phyloP scores from a whole-genome alignment of 2,113 vertebrate species.

The Perccottus glenii region DNA sequence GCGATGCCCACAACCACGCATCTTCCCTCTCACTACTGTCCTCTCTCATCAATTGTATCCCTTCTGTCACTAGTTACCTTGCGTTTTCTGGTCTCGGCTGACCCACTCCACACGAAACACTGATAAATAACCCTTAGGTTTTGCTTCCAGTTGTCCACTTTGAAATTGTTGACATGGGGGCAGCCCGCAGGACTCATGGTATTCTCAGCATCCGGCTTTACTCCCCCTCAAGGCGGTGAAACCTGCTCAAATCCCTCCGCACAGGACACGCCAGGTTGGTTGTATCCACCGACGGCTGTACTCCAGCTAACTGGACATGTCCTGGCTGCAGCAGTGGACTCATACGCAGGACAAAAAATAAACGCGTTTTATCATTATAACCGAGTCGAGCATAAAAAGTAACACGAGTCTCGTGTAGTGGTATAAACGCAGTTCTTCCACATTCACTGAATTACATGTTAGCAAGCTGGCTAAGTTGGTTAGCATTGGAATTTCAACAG shows the following conservation, averaged over 20 bases:
- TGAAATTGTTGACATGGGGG: slow-evolving; percentile 93
- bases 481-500: slow-evolving; percentile 81
- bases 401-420: slow-evolving; percentile 4
- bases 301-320: slow-evolving; percentile 69
- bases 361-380: slow-evolving; percentile 21
- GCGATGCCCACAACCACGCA: slow-evolving; percentile 35
- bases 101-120: slow-evolving; percentile 97
- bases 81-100: slow-evolving; percentile 93
- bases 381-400: slow-evolving; percentile 3
- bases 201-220: slow-evolving; percentile 73
- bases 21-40: slow-evolving; percentile 20
- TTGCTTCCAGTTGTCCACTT: slow-evolving; percentile 99
- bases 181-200: slow-evolving; percentile 94
- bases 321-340: slow-evolving; percentile 45
- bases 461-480: slow-evolving; percentile 78
- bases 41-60: background rate
- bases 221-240: slow-evolving; percentile 52
- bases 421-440: slow-evolving; percentile 12
- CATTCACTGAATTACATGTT: slow-evolving; percentile 65
- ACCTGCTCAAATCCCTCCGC: slow-evolving; percentile 53
- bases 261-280: slow-evolving; percentile 43
- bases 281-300: slow-evolving; percentile 59
- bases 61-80: slow-evolving; percentile 83
- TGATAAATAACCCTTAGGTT: slow-evolving; percentile 96
- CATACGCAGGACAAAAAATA: slow-evolving; percentile 52